Evolutionary conservation across 2,113 vertebrate species (phyloP), one percentile per base, ranked within the genome.

Genomic region (Bostrychus sinensis): DNA sequence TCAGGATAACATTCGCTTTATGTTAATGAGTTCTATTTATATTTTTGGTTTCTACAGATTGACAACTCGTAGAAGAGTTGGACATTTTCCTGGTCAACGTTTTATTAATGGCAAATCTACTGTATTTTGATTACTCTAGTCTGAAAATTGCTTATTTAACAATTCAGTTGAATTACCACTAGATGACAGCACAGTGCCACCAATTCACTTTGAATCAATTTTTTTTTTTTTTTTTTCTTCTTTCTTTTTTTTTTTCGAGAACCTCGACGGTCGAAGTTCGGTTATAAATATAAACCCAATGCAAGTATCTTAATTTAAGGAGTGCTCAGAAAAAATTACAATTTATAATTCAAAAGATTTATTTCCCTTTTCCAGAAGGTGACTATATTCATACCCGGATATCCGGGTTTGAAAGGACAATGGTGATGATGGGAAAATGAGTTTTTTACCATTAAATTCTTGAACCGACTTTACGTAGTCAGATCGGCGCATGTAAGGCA

Each of bases 401-500:
- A 87, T 90, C 89, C 85, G 80, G 10, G 70, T 75, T 68, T 61
- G 61, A 55, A 54, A 37, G 14, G 0, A n/a, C 64, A 26, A 0
- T 3, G 22, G 43, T 45, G 32, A 62, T 7, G n/a, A 17, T 66
- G 91, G 91, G 88, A 89, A 84, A 61, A 76, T 37, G 50, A 82
- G 90, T 91, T 74, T 22, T 48, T 10, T 7, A 30, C 22, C 4
- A 0, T n/a, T 0, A 1, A n/a, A 92, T 92, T 90, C 91, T 64
- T 14, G 25, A 84, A 77, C 0, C 0, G 17, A 0, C 0, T 22
- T 66, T 91, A 83, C 90, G 91, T 63, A 64, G 0, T 6, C 25
- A 56, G n/a, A 57, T 41, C 17, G 42, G 46, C 66, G 66, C 17
- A 7, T 14, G 1, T 20, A 10, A 2, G 19, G 4, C n/a, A 36